Evolutionary conservation across 2,888 invertebrate genomes (phyloP), one percentile per base, ranked within the genome.

Genomic region (Trichopoda pennipes): DNA sequence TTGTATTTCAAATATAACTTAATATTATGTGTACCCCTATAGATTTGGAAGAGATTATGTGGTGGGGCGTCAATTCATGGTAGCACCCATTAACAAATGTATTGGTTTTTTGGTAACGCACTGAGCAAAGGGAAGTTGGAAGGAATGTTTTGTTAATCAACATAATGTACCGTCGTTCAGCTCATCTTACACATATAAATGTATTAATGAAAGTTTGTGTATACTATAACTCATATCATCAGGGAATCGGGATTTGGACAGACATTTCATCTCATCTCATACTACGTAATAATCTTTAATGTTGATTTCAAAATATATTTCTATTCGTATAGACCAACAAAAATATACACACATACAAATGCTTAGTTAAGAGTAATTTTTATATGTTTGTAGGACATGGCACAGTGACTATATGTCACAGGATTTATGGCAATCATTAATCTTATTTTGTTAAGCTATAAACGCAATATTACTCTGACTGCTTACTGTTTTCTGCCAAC

Each of bases 381-480:
- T 68, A 38, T 78, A 72, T 84, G 83, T 82, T 79, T 82, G 82
- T 82, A 82, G 82, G 82, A 79, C 80, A 82, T 84, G 80, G 84
- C 79, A 83, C 79, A 83, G 77, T 86, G 76, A 75, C 77, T 81
- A 75, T 63, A 87, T 87, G 88, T 87, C 87, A 86, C 89, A 87
- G 88, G 90, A 91, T 91, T 91, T 90, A 90, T 91, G 89, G 89
- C 89, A 89, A 88, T 89, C 90, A 90, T 90, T 90, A 91, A 90
- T 90, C 91, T 90, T 90, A 86, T 87, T 89, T 86, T 86, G 86
- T 84, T 80, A 84, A 82, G 82, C 82, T 68, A 76, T 70, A 76
- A 58, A 72, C 61, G 82, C 72, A 82, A 79, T 82, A 82, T 82
- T 84, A 81, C 80, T 80, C 81, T 83, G 81, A 73, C 58, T 74